These are phyloP conservation scores for Argynnis bischoffii DNA, from an alignment of 2,888 invertebrate genomes.

Conservation along the genomic window DNA sequence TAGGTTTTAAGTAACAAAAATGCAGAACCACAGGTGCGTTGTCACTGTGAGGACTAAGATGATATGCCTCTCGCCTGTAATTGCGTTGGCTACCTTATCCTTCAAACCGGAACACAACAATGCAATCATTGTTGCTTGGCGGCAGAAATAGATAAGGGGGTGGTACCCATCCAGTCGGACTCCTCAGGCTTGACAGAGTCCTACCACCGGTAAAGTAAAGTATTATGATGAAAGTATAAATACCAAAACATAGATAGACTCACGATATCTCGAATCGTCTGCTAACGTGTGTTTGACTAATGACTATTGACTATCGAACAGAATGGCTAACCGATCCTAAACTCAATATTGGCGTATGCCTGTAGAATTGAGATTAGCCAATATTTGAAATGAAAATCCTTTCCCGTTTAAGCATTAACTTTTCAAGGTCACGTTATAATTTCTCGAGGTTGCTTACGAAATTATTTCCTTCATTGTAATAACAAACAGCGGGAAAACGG, in stretches of 20 bases:
- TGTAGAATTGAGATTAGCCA: not conserved
- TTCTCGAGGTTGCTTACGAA: constrained; percentile 3
- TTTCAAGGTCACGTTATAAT: not conserved
- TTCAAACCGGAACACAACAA: too few species aligned
- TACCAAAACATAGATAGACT: not conserved
- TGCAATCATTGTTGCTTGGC: too few species aligned
- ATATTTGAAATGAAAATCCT: not conserved
- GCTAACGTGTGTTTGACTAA: constrained; percentile 3
- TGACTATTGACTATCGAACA: constrained; percentile 6
- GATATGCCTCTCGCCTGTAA: too few species aligned
- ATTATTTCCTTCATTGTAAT: constrained; percentile 3
- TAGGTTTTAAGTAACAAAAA: too few species aligned
- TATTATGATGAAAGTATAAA: too few species aligned
- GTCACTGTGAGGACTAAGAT: too few species aligned
- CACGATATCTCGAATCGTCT: not conserved
- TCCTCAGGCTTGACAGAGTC: too few species aligned
- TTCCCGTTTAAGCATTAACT: not conserved
- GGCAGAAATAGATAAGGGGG: too few species aligned
- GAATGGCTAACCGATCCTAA: constrained; percentile 5
- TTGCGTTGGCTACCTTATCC: too few species aligned
- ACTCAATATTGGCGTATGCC: not conserved
- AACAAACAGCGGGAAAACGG: constrained; percentile 11
- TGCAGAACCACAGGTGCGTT: too few species aligned
- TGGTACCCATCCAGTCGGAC: too few species aligned
- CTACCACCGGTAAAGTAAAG: too few species aligned